These are phyloP conservation scores for Dusona sp. DNA, from an alignment of 2,888 invertebrate genomes.

Conservation along the genomic window DNA sequence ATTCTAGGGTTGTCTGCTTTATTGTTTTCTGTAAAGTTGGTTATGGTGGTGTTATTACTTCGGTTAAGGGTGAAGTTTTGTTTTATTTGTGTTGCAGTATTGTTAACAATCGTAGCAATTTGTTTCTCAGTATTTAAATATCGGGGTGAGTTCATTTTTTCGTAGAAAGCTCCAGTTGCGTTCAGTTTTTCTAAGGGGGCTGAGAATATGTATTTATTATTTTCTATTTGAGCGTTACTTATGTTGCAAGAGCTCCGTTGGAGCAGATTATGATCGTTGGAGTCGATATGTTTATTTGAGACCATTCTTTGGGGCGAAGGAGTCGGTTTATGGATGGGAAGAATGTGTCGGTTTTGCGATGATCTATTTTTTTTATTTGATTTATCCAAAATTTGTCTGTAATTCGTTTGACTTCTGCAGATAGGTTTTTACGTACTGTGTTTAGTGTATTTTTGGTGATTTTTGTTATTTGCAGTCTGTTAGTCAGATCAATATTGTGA, in stretches of 20 bases:
- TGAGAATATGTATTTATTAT: slow-evolving; percentile 24
- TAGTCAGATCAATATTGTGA: not conserved
- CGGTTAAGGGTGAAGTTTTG: not conserved
- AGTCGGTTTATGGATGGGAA: slow-evolving; percentile 58
- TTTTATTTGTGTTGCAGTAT: slow-evolving; percentile 17
- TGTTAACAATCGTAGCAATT: not conserved
- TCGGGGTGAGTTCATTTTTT: slow-evolving; percentile 54
- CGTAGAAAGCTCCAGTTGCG: slow-evolving; percentile 34
- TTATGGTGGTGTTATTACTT: not conserved
- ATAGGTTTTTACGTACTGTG: not conserved
- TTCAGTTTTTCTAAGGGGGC: slow-evolving; percentile 43
- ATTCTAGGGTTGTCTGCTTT: no score
- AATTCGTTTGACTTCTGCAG: not conserved
- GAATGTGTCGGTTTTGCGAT: no score
- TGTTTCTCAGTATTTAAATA: slow-evolving; percentile 30
- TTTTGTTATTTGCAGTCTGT: not conserved
- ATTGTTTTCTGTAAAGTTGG: not conserved
- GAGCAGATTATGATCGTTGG: not conserved
- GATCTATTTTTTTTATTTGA: no score
- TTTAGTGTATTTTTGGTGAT: not conserved
- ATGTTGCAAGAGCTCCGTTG: not conserved
- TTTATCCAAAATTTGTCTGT: no score
- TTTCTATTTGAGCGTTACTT: not conserved
- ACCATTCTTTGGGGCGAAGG: slow-evolving; percentile 13
- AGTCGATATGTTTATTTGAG: not conserved